A percentile compares a stretch with the other conserved stretches of the same genome.
These are phyloP conservation scores for Podarcis lilfordi DNA, from an alignment of 2,797 vertebrate species.

Conservation along the genomic window DNA sequence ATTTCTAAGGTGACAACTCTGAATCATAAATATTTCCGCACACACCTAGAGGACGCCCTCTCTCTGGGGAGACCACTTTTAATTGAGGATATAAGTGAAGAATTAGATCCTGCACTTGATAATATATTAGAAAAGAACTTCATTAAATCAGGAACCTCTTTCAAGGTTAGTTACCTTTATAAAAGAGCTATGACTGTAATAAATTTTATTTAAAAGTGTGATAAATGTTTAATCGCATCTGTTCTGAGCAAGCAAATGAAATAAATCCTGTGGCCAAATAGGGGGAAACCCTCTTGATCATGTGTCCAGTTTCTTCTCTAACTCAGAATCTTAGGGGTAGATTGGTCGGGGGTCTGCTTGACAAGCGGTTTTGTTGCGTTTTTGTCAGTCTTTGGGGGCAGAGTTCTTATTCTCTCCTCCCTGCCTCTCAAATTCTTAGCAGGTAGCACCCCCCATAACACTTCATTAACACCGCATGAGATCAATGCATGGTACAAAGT, in stretches of 20 bases:
- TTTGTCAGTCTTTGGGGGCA: background rate
- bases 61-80: slow-evolving; percentile 80
- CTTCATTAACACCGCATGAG: background rate
- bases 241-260: background rate
- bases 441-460: background rate
- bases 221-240: background rate
- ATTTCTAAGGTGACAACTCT: slow-evolving; percentile 76
- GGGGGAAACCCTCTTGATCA: background rate
- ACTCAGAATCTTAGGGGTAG: background rate
- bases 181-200: slow-evolving; percentile 39
- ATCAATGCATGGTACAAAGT: too few relatives aligned
- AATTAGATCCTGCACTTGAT: slow-evolving; percentile 80
- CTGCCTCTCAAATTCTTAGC: background rate
- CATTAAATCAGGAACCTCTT: slow-evolving; percentile 77
- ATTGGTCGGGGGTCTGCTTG: background rate
- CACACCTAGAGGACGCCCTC: slow-evolving; percentile 78
- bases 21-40: slow-evolving; percentile 82
- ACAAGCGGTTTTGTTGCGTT: background rate
- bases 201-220: slow-evolving; percentile 7
- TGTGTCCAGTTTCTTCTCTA: background rate
- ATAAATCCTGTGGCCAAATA: background rate
- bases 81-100: slow-evolving; percentile 81
- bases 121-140: slow-evolving; percentile 83
- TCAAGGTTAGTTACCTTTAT: slow-evolving; percentile 72
- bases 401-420: background rate